A percentile compares a stretch with the other conserved stretches of the same genome.
Conservation (phyloP, 2,797 vertebrate genomes). For the Rhinella marina region DNA sequence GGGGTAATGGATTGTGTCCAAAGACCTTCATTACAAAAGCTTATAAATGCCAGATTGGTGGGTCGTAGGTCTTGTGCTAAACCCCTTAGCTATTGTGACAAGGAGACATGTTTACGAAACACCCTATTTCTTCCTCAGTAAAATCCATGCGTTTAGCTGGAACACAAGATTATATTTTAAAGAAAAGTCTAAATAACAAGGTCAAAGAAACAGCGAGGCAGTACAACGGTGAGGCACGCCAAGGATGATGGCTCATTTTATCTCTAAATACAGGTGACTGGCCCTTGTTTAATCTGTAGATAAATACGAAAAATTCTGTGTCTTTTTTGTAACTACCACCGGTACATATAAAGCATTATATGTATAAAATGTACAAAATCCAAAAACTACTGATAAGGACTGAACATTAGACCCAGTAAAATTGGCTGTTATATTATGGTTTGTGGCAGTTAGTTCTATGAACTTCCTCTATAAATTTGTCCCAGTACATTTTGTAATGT, state of each 20-base stretch:
- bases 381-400: too few relatives aligned
- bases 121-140: slow-evolving; percentile 36
- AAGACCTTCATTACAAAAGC: slow-evolving; percentile 53
- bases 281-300: not conserved
- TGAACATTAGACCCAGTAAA: too few relatives aligned
- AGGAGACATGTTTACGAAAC: slow-evolving; percentile 37
- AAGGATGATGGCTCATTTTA: slow-evolving; percentile 3
- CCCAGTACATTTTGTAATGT: too few relatives aligned
- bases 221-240: too few relatives aligned
- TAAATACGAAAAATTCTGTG: not conserved
- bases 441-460: too few relatives aligned
- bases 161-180: slow-evolving; percentile 2
- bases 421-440: too few relatives aligned
- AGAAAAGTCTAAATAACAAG: not conserved
- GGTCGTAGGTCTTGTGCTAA: slow-evolving; percentile 52
- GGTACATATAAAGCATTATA: not conserved
- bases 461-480: too few relatives aligned
- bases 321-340: not conserved
- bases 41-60: slow-evolving; percentile 38
- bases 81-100: slow-evolving; percentile 47
- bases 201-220: not conserved
- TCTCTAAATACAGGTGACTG: not conserved
- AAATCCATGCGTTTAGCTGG: not conserved
- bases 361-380: too few relatives aligned
- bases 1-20: slow-evolving; percentile 55